Base-by-base conservation (phyloP, 2,888 invertebrate species). In the Reticulitermes lucifugus region DNA sequence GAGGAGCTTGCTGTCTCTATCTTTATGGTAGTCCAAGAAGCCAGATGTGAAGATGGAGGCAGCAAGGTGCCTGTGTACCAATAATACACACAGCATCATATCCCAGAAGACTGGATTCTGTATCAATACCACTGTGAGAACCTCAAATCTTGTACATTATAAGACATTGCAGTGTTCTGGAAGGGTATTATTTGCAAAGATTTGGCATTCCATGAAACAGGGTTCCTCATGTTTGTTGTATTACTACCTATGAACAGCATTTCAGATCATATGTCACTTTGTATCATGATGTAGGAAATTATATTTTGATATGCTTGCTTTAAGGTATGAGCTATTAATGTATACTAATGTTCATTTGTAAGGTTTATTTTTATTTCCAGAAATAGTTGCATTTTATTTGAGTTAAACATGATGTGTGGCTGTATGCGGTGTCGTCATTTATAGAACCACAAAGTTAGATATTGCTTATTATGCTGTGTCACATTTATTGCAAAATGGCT, bases 141-240 rank as follows among this genome's bases (percentile, higher is more conserved):
- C 35, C 35, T 35, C 35, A 35, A 35, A 35, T 35, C 35, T 35
- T 35, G 35, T 35, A 35, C 35, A 35, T 35, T 35, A 35, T 35
- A 35, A 35, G 35, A 4, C 35, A 35, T 35, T 35, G 65, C 6
- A 65, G 65, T 25, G n/a, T 25, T 25, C 25, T 12, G 1, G 4
- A 25, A 65, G 5, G 6, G 65, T 35, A 35, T 35, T 35, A 35
- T 35, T 60, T 60, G 1, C 25, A 25, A 73, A 14, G 29, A 73
- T 73, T 73, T 73, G 73, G 73, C 73, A 73, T 73, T 73, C 73
- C 73, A 73, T 73, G 43, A 75, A 41, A 43, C 41, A 22, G 18
- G 29, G n/a, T 75, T 41, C 75, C 2, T 75, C 4, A 5, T 5
- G 6, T 25, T 18, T 10, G 25, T 25, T 29, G 4, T n/a, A 6